Evolutionary conservation across 2,113 vertebrate genomes (phyloP).

Genomic region (Spermophilus dauricus): DNA sequence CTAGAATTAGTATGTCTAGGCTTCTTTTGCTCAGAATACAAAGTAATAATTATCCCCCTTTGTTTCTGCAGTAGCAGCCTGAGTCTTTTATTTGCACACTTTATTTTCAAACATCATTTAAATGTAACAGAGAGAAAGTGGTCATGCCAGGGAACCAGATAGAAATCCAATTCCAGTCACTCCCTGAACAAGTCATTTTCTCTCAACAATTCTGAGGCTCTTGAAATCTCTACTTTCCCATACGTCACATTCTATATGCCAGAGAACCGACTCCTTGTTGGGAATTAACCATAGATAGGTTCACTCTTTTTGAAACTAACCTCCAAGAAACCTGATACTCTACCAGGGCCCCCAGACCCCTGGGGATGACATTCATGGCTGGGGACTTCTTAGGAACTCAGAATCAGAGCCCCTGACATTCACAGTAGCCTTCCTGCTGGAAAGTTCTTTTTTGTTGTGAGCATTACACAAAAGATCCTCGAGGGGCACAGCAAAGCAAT

Average conservation of each 20-base stretch:
- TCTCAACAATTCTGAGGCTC: neutral
- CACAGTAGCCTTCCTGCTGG: neutral
- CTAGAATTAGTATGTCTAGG: constrained; percentile 68
- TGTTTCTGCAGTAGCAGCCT: constrained; percentile 6
- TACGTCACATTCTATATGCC: neutral
- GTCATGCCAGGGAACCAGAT: neutral
- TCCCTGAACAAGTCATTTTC: neutral
- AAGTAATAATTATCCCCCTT: constrained; percentile 67
- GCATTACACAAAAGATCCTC: neutral
- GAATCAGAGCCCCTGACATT: neutral
- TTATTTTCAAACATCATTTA: constrained; percentile 51
- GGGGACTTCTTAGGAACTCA: neutral
- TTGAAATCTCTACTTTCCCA: neutral
- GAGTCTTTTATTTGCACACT: constrained; percentile 13
- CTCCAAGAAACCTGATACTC: neutral
- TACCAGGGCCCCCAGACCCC: neutral
- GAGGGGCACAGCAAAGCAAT: neutral
- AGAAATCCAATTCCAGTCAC: neutral
- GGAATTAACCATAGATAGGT: neutral
- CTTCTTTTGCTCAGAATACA: constrained; percentile 57
- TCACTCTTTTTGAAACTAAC: constrained; percentile 16
- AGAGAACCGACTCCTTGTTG: neutral
- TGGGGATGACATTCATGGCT: neutral
- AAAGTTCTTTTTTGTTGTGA: neutral
- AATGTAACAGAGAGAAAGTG: constrained; percentile 68